Percentiles rank a stretch among this genome's conserved stretches.
phyloP scores from a whole-genome alignment of 2,797 vertebrate species.

The Capromys pilorides region DNA sequence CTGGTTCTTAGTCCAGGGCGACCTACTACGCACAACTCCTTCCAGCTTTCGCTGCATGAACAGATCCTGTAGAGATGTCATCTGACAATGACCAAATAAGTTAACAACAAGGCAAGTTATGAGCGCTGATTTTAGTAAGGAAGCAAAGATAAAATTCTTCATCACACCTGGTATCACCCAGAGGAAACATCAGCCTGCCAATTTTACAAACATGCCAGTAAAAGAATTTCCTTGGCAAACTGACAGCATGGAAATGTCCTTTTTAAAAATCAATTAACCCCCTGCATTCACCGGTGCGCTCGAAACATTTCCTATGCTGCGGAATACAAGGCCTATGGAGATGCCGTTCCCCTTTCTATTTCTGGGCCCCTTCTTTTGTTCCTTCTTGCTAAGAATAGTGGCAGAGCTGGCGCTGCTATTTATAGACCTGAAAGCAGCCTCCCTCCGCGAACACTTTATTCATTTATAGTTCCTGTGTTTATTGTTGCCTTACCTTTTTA shows the following conservation, averaged over 20 bases:
- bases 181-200: conserved; percentile 84
- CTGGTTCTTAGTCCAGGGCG: not conserved
- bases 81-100: conserved; percentile 73
- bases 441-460: conserved; percentile 91
- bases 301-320: conserved; percentile 87
- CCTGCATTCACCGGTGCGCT: conserved; percentile 85
- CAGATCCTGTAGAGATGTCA: not conserved
- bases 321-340: conserved; percentile 90
- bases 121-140: conserved; percentile 53
- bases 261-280: conserved; percentile 89
- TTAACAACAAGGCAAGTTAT: conserved; percentile 67
- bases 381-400: conserved; percentile 94
- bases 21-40: rapidly evolving
- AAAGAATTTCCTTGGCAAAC: conserved; percentile 87
- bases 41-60: not conserved
- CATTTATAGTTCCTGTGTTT: conserved; percentile 94
- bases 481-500: conserved; percentile 86
- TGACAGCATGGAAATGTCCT: conserved; percentile 84
- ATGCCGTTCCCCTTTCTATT: conserved; percentile 88
- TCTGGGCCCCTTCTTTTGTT: conserved; percentile 92
- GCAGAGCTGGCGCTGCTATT: conserved; percentile 89
- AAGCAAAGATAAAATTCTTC: conserved; percentile 82
- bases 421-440: conserved; percentile 89
- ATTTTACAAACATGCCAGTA: conserved; percentile 82
- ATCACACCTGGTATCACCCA: conserved; percentile 83